These are phyloP conservation scores for Tetragonula carbonaria DNA, from an alignment of 2,888 invertebrate species.

Conservation along the genomic window DNA sequence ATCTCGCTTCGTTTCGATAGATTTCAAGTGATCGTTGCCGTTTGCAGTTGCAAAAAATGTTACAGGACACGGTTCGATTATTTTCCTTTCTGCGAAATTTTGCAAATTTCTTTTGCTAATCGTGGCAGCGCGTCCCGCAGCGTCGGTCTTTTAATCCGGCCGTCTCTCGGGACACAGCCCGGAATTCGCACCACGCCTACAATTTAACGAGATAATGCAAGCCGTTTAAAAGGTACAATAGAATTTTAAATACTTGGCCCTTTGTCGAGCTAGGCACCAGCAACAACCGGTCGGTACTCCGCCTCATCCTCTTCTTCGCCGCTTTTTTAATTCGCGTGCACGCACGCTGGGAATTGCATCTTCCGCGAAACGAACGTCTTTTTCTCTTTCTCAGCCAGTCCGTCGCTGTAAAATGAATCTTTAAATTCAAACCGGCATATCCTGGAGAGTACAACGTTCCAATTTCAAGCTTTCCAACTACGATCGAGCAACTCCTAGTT, in stretches of 20 bases:
- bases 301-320: slow-evolving; percentile 32
- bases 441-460: rapidly evolving
- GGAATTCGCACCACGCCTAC: slow-evolving; percentile 76
- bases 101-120: not conserved
- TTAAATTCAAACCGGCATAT: not conserved
- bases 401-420: not conserved
- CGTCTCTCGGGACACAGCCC: slow-evolving; percentile 32
- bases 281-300: slow-evolving; percentile 44
- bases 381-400: too few relatives aligned
- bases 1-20: too few relatives aligned
- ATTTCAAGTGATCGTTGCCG: not conserved
- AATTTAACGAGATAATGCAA: slow-evolving; percentile 80
- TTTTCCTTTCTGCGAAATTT: not conserved
- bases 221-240: slow-evolving; percentile 77
- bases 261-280: slow-evolving; percentile 48
- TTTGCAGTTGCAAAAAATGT: not conserved
- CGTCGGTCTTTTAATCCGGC: slow-evolving; percentile 39
- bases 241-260: slow-evolving; percentile 63
- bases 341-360: slow-evolving; percentile 5
- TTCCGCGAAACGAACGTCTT: not conserved
- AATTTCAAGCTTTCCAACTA: not conserved
- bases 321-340: slow-evolving; percentile 16
- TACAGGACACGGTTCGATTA: not conserved
- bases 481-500: too few relatives aligned
- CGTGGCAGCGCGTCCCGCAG: slow-evolving; percentile 5